Base-by-base conservation (phyloP, 2,113 vertebrate genomes). In the Dascyllus trimaculatus region DNA sequence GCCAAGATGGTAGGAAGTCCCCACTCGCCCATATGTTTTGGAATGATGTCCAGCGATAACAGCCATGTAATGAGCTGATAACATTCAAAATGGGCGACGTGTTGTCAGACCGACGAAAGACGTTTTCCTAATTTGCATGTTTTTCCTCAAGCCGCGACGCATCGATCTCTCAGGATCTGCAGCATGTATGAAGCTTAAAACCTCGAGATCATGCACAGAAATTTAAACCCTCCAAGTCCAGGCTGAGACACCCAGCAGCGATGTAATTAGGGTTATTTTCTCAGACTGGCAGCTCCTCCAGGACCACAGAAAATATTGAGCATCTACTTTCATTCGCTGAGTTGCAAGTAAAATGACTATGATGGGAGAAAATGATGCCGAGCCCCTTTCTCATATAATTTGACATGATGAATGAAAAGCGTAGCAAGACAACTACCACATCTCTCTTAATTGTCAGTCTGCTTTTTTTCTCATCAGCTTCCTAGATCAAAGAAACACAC, bases 401-500 rank as follows among this genome's bases (percentile, higher is more conserved):
- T 46, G 45, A 46, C 2, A 6, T 18, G 15, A 46, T 46, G 45
- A 3, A 59, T 35, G 32, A 10, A 35, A 35, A 35, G 19, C 10
- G 14, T 46, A 17, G 45, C 45, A 35, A 29, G 26, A 29, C 26
- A 38, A 9, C 52, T 57, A 2, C n/a, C 11, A 17, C 43, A 49
- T 17, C 46, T 15, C 70, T 9, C n/a, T 40, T 46, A 58, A 70
- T 64, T 82, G 32, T 48, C 14, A 46, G 26, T 29, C 26, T 29
- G 29, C 56, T 52, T n/a, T 35, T 9, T 35, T 35, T 7, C 45
- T 59, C 45, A 21, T 80, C 60, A 75, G 10, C 63, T 46, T 40
- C 51, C 14, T 17, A 57, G 66, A 81, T 88, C 68, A 86, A 75
- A 81, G 69, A 46, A 4, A 24, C 15, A 64, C 46, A 29, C 82